Evolutionary conservation across 2,113 vertebrate genomes (phyloP), one percentile per base, ranked within the genome.

Genomic region (Castor canadensis): DNA sequence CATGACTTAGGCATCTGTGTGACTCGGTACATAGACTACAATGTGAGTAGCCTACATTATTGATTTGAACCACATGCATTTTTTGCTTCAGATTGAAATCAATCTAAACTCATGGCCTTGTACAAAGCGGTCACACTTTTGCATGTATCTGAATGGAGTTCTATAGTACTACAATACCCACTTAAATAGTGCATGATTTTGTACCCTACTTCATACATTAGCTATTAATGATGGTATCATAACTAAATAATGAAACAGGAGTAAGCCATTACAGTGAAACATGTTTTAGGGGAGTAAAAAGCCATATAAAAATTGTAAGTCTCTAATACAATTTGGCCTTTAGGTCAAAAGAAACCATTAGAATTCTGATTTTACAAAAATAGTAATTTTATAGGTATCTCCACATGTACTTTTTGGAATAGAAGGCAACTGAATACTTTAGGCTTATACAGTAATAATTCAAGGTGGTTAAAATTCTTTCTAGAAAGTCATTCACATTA

Each of bases 391-490:
- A 22, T 49, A 49, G 45, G 12, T 47, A 91, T 49, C 45, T 94
- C 60, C 71, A 88, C 28, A 20, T 79, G 67, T n/a, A n/a, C n/a
- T n/a, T n/a, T n/a, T n/a, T n/a, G n/a, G n/a, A 22, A 92, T n/a
- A n/a, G n/a, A n/a, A n/a, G n/a, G n/a, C n/a, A n/a, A n/a, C n/a
- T n/a, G n/a, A n/a, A 87, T 86, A 96, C 19, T 67, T 88, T 17
- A 86, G 8, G 1, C 77, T 52, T 88, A 79, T 30, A 69, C 2
- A 91, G 32, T 60, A 45, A 58, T 71, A 80, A 67, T 77, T 89
- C 84, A 73, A 94, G n/a, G 69, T 56, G 45, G 67, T 73, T 94
- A 89, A 26, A 96, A 79, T 93, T 93, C 35, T 71, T 64, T 79
- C 71, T 75, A 13, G 6, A 79, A 12, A 81, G n/a, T n/a, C 38